Evolutionary conservation across 1,140 invertebrate genomes (phyloP).

Genomic region (Andrena cerasifolii): DNA sequence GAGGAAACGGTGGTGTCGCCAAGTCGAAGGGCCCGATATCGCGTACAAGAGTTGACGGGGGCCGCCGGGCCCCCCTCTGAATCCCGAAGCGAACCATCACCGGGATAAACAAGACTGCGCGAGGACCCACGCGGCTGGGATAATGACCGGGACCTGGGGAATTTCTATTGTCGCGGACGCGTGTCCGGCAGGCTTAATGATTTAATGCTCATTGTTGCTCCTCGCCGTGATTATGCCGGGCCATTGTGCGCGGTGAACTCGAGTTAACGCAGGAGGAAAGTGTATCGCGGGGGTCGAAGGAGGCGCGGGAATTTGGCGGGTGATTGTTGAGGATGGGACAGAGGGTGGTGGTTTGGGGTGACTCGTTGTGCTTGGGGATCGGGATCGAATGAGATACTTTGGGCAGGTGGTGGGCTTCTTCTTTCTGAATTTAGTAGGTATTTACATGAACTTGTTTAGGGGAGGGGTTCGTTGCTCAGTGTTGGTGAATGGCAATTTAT

Average conservation of each 20-base stretch:
- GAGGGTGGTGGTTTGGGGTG: background rate
- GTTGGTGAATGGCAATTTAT: too few species aligned
- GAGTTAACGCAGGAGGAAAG: conserved; percentile 32
- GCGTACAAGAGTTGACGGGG: conserved; percentile 33
- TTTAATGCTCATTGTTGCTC: conserved; percentile 68
- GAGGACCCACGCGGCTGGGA: conserved; percentile 31
- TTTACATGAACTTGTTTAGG: too few species aligned
- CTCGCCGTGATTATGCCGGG: conserved; percentile 53
- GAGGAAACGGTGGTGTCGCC: conserved; percentile 41
- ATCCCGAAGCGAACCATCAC: conserved; percentile 53
- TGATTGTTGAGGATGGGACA: background rate
- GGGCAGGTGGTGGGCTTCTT: background rate
- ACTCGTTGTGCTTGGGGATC: background rate
- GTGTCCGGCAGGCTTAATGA: conserved; percentile 63
- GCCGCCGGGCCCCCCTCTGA: background rate
- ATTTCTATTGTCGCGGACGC: conserved; percentile 62
- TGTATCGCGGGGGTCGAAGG: conserved; percentile 15
- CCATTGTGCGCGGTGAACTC: conserved; percentile 45
- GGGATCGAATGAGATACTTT: background rate
- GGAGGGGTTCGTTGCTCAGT: too few species aligned
- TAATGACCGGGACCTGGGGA: conserved; percentile 45
- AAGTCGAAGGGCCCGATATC: conserved; percentile 41
- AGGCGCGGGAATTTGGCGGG: background rate
- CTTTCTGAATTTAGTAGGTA: background rate
- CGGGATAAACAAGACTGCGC: conserved; percentile 33